Evolutionary conservation across 2,888 invertebrate genomes (phyloP).

Genomic region (Tricholauxania praeusta): DNA sequence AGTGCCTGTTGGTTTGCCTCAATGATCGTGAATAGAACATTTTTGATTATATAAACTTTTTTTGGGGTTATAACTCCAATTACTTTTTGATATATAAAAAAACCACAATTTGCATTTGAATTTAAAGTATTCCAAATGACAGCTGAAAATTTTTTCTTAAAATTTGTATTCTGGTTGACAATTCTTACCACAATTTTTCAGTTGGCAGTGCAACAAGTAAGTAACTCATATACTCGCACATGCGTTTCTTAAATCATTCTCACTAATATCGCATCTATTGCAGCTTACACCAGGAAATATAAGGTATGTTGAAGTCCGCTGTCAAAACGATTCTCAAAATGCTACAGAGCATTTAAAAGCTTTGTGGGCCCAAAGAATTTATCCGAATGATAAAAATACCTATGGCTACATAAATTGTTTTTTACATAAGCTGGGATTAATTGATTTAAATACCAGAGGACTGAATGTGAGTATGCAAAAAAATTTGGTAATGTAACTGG

Average conservation of each 20-base stretch:
- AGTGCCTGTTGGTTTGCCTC: no score
- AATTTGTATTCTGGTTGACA: no score
- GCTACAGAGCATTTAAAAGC: slow-evolving; percentile 16
- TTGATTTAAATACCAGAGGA: slow-evolving; percentile 50
- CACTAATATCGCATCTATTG: background rate
- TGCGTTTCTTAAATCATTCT: slow-evolving; percentile 2
- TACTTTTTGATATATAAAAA: no score
- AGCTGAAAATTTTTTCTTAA: no score
- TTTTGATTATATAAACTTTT: no score
- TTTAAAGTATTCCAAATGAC: no score
- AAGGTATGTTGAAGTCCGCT: slow-evolving; percentile 48
- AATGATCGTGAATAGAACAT: no score
- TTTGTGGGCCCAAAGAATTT: slow-evolving; percentile 48
- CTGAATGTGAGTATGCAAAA: slow-evolving; percentile 49
- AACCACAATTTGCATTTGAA: no score
- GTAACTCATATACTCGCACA: no score
- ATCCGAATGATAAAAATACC: slow-evolving; percentile 52
- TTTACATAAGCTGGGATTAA: slow-evolving; percentile 54
- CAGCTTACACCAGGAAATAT: slow-evolving; percentile 47
- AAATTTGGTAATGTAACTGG: background rate
- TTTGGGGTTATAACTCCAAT: no score
- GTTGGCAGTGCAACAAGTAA: no score
- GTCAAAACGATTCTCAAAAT: slow-evolving; percentile 45
- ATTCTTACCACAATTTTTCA: no score
- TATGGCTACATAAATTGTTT: slow-evolving; percentile 57